These are phyloP conservation scores for Neocrepidodera transversa DNA, from an alignment of 2,888 invertebrate genomes.

Conservation along the genomic window DNA sequence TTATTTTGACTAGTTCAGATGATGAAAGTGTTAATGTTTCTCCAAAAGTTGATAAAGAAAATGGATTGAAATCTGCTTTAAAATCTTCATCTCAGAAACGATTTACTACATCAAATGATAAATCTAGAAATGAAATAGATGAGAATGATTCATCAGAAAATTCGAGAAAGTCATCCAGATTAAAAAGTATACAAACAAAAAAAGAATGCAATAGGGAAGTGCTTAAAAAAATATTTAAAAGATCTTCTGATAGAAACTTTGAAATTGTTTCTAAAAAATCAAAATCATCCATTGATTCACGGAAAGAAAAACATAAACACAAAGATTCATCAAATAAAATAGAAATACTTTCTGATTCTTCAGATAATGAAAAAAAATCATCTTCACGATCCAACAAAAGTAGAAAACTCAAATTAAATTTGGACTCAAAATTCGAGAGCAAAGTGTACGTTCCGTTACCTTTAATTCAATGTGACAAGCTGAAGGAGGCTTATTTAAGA, in stretches of 20 bases:
- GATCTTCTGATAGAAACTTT: slow-evolving; percentile 14
- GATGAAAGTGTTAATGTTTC: slow-evolving; percentile 37
- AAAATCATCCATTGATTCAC: not conserved
- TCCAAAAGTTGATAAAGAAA: not conserved
- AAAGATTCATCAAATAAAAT: not conserved
- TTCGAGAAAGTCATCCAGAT: slow-evolving; percentile 22
- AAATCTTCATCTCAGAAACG: not conserved
- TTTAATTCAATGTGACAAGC: slow-evolving; percentile 47
- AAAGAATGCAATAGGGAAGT: slow-evolving; percentile 16
- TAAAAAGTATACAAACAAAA: slow-evolving; percentile 12
- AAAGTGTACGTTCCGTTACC: slow-evolving; percentile 49
- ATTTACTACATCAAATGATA: not conserved
- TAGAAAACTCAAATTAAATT: not conserved
- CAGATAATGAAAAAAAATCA: slow-evolving; percentile 27
- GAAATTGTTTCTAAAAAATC: slow-evolving; percentile 21
- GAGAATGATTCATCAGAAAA: slow-evolving; percentile 9
- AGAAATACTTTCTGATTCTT: slow-evolving; percentile 8
- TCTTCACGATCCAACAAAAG: slow-evolving; percentile 36
- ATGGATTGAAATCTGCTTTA: not conserved
- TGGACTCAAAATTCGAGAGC: slow-evolving; percentile 42
- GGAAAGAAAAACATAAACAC: slow-evolving; percentile 8
- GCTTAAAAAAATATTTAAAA: slow-evolving; percentile 27
- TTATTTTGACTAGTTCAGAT: slow-evolving; percentile 54
- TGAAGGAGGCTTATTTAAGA: slow-evolving; percentile 49
- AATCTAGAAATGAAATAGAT: not conserved